A percentile compares a stretch with the other conserved stretches of the same genome.
phyloP scores from a whole-genome alignment of 2,113 vertebrate genomes.

The Zeus faber region DNA sequence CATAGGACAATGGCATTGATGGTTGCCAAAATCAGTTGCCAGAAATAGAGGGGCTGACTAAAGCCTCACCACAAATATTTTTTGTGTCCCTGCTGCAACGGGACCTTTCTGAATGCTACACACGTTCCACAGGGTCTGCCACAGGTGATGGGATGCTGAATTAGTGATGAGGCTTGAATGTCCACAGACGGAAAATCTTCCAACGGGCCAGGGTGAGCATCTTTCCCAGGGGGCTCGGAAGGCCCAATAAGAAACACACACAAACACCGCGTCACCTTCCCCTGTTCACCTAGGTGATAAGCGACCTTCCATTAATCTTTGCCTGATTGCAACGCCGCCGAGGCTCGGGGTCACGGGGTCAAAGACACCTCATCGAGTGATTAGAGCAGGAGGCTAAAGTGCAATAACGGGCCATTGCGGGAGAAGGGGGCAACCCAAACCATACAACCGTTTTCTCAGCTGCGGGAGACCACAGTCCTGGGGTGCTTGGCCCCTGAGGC shows the following conservation, averaged over 20 bases:
- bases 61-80: too few species aligned
- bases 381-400: slow-evolving; percentile 7
- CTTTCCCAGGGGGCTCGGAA: too few species aligned
- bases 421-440: not conserved
- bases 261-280: not conserved
- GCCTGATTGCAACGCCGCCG: not conserved
- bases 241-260: too few species aligned
- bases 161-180: not conserved
- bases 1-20: too few species aligned
- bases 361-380: slow-evolving; percentile 9
- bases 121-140: not conserved
- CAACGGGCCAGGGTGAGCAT: too few species aligned
- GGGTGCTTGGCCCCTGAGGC: too few species aligned
- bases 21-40: not conserved
- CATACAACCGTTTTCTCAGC: not conserved
- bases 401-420: not conserved
- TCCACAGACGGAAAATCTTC: too few species aligned
- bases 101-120: not conserved
- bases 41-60: too few species aligned
- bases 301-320: slow-evolving; percentile 12
- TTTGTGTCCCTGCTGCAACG: too few species aligned
- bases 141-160: not conserved
- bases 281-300: not conserved
- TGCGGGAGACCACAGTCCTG: not conserved
- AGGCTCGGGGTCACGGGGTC: slow-evolving; percentile 2